Conservation (phyloP, 2,888 invertebrate species). For the Druceiella hillmani region DNA sequence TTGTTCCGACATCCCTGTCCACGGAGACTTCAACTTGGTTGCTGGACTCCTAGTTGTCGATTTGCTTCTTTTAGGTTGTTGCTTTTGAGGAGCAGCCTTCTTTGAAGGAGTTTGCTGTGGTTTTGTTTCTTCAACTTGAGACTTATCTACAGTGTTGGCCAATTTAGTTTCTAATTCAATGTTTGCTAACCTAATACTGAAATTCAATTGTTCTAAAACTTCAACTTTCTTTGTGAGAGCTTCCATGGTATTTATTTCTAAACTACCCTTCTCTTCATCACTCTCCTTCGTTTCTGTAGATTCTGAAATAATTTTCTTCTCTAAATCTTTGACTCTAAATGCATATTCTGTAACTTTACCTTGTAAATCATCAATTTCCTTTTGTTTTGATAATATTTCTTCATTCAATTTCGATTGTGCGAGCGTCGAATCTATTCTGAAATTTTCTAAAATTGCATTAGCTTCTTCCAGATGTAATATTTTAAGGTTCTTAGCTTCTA, state of each 20-base stretch:
- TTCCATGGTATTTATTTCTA: conserved; percentile 42
- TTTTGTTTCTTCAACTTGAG: conserved; percentile 33
- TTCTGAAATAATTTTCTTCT: conserved; percentile 25
- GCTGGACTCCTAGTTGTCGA: conserved; percentile 32
- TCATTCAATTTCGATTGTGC: conserved; percentile 50
- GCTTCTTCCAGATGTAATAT: conserved; percentile 53
- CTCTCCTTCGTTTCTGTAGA: conserved; percentile 33
- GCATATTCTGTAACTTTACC: conserved; percentile 32
- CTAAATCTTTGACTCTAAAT: conserved; percentile 19
- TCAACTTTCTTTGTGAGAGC: conserved; percentile 48
- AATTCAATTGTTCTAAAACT: conserved; percentile 46
- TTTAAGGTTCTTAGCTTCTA: conserved; percentile 52
- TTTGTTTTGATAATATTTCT: conserved; percentile 46
- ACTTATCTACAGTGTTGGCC: conserved; percentile 29
- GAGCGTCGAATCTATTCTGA: conserved; percentile 47
- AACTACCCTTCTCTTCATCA: conserved; percentile 55
- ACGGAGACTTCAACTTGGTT: conserved; percentile 43
- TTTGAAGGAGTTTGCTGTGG: conserved; percentile 28
- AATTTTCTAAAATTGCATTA: conserved; percentile 46
- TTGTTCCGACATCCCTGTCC: conserved; percentile 42
- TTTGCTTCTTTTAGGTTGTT: conserved; percentile 36
- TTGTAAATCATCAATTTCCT: conserved; percentile 38
- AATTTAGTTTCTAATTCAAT: conserved; percentile 51
- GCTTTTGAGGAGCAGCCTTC: conserved; percentile 35
- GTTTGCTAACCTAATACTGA: conserved; percentile 48